Evolutionary conservation across 1,140 invertebrate species (phyloP).

Genomic region (Akabosia matsudoensis): DNA sequence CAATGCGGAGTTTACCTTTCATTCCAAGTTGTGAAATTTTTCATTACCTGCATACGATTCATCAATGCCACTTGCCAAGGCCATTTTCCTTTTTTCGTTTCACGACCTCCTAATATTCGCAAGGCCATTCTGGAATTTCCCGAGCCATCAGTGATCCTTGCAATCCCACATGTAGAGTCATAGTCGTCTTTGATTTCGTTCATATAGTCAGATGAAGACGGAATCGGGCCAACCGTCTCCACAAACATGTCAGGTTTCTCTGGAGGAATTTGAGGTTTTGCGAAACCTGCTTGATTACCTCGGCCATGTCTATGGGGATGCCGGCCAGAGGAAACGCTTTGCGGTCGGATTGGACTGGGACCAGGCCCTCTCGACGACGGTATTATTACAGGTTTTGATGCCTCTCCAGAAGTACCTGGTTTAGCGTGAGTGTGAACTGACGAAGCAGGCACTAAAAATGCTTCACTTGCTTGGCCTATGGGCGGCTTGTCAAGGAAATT

Average conservation of each 20-base stretch:
- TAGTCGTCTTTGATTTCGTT: background rate
- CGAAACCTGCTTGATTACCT: background rate
- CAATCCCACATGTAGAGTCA: constrained; percentile 41
- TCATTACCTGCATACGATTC: constrained; percentile 69
- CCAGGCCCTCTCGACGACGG: background rate
- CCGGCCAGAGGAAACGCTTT: background rate
- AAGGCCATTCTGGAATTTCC: constrained; percentile 49
- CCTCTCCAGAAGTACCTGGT: background rate
- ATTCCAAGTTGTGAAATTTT: background rate
- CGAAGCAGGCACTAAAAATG: background rate
- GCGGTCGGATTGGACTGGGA: background rate
- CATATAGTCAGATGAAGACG: background rate
- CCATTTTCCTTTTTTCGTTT: constrained; percentile 75
- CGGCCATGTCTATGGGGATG: background rate
- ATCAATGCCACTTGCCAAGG: constrained; percentile 90
- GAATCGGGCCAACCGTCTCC: background rate
- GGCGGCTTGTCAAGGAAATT: background rate
- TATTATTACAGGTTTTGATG: background rate
- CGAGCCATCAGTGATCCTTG: constrained; percentile 29
- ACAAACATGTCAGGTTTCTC: background rate
- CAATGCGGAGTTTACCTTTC: background rate
- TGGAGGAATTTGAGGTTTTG: background rate
- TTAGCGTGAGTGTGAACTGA: background rate
- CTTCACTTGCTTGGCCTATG: background rate
- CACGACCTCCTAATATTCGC: constrained; percentile 80